phyloP scores from a whole-genome alignment of 2,113 vertebrate species.

The Prunella fulvescens region DNA sequence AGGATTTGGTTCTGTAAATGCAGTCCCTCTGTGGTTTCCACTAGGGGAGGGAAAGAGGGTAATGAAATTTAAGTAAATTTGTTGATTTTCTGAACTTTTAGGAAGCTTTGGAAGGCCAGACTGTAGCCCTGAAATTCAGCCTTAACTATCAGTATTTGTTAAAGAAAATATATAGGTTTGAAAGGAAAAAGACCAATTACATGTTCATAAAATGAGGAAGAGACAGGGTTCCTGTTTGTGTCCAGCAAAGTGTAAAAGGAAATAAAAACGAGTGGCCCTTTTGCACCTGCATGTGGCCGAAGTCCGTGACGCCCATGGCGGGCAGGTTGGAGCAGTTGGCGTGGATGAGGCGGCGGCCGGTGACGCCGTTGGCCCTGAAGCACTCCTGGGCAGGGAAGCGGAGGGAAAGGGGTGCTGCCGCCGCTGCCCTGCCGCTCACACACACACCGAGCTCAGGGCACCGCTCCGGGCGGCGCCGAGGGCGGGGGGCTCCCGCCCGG shows the following conservation, averaged over 20 bases:
- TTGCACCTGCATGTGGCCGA: slow-evolving; percentile 86
- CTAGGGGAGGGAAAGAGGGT: background rate
- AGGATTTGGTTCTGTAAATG: background rate
- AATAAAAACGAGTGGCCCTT: background rate
- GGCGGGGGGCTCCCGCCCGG: too few relatives aligned
- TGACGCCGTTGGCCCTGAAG: slow-evolving; percentile 84
- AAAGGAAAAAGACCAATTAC: background rate
- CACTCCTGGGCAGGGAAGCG: slow-evolving; percentile 76
- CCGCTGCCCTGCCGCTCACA: background rate
- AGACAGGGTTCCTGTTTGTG: background rate
- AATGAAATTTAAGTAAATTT: background rate
- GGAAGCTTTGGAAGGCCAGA: background rate
- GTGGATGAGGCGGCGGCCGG: slow-evolving; percentile 84
- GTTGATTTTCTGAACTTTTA: background rate
- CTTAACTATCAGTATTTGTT: background rate
- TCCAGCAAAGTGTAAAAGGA: background rate
- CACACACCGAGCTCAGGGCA: fast-evolving
- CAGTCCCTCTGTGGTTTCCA: background rate
- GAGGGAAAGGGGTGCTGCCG: background rate
- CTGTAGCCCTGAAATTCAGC: background rate
- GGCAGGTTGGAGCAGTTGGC: slow-evolving; percentile 79
- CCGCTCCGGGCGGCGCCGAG: background rate
- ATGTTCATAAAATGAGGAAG: background rate
- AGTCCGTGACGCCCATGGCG: slow-evolving; percentile 84
- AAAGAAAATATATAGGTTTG: background rate